Base-by-base conservation (phyloP, 2,888 invertebrate genomes). In the Lycia hirtaria region DNA sequence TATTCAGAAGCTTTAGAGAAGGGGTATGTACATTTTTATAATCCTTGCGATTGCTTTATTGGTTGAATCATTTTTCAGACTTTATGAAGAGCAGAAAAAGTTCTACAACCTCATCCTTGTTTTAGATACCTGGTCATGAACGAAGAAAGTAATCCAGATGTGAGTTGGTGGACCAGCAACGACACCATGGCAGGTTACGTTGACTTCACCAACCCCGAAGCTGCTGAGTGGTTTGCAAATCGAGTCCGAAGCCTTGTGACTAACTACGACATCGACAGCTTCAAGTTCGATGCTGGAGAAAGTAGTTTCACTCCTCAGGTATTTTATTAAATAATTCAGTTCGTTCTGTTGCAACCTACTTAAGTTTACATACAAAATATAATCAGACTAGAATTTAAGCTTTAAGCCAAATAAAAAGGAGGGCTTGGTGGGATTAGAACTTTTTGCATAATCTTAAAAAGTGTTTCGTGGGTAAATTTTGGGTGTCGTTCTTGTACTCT, bases 201-300 rank as follows among this genome's bases (percentile, higher is more conserved):
- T 1, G 97, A 97, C 83, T 95, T 96, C 71, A 96, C 96, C 0
- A 96, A 96, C 73, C 83, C 93, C 0, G 86, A 85, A 12, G 96
- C 96, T 0, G 92, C 93, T 0, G 72, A 94, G 92, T 95, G 95
- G 95, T 95, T 93, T 88, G 90, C 14, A 73, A 72, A 1, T 81
- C 81, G 94, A 50, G 80, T 94, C 15, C 89, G 82, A 60, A 73
- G 74, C 5, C 72, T 98, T 3, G 86, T 94, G 57, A 83, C 88
- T 0, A 86, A 92, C 5, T 93, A 94, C 47, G 94, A 94, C 1
- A 93, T 97, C 14, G 95, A 96, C 67, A 94, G 95, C 64, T 95
- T 96, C 68, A 97, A 97, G 83, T 97, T 97, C 73, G 96, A 97
- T 72, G 97, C 96, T 20, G 97, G 97, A 9, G 96, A 97, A 81